Evolutionary conservation across 2,888 invertebrate species (phyloP), one percentile per base, ranked within the genome.

Genomic region (Drosophila kanekoi): DNA sequence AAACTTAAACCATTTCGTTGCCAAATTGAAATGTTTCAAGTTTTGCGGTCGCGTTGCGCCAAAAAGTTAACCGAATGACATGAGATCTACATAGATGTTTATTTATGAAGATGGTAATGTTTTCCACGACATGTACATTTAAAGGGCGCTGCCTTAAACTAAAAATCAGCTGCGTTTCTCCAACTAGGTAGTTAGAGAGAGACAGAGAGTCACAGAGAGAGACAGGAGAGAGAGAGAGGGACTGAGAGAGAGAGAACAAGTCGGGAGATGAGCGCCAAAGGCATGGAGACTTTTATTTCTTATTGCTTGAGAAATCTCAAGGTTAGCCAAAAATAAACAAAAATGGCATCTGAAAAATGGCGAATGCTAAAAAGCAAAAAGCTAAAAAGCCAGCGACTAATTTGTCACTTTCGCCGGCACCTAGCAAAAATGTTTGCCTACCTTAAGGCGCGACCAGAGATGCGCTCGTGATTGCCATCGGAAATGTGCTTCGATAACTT

Each of bases 351-450:
- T 48, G 49, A 8, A 47, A 70, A 64, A 58, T 54, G 52, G 58
- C 41, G 32, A 76, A 72, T 54, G 37, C 33, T 28, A 45, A 45
- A 65, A 58, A 44, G 53, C 49, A 37, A 70, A 70, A 70, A 58
- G 57, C 35, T 45, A 23, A 68, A 64, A 64, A 47, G 59, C 20
- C 47, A 41, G 47, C 61, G 58, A 64, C 71, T 71, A 74, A 76
- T 76, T 76, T 71, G 76, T 76, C 74, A 74, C 71, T 76, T 59
- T 65, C 40, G 33, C 45, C 53, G 71, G 43, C 59, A 40, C n/a
- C 13, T 23, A 40, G 35, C 48, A 45, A 61, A 57, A 58, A 70
- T 47, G 28, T 18, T 59, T 56, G 71, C 32, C 65, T 62, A 59
- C 74, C 65, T 65, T 52, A 11, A 58, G 64, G 64, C 63, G 57